Percentiles rank a stretch among this genome's conserved stretches.
Conservation (phyloP, 1,140 invertebrate genomes). For the Cataglyphis hispanica region DNA sequence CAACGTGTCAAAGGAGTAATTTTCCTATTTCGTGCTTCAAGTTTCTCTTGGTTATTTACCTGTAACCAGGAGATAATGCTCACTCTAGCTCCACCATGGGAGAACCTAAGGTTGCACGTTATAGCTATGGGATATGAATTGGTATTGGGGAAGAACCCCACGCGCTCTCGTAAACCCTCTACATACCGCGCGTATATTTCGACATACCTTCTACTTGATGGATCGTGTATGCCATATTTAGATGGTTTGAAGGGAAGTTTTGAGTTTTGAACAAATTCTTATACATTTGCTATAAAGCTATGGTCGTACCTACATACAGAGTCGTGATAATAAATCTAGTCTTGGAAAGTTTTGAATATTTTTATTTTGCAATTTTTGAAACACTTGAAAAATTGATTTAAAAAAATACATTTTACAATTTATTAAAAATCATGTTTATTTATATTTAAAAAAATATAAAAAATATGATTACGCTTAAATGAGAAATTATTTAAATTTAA, state of each 20-base stretch:
- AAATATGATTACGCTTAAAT: not conserved
- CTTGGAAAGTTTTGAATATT: not conserved
- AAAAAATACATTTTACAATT: not conserved
- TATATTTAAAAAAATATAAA: too few relatives aligned
- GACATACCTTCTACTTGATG: constrained; percentile 29
- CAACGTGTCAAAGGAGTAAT: constrained; percentile 69
- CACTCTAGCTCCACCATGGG: not conserved
- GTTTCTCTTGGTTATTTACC: constrained; percentile 58
- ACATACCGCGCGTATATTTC: constrained; percentile 24
- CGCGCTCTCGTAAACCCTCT: constrained; percentile 17
- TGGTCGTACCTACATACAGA: not conserved
- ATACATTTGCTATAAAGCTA: not conserved
- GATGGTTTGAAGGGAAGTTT: not conserved
- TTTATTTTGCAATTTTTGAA: not conserved
- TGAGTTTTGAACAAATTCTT: constrained; percentile 9
- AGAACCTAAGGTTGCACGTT: constrained; percentile 16
- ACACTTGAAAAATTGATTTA: not conserved
- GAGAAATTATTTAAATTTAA: not conserved
- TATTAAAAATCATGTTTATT: not conserved
- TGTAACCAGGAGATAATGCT: constrained; percentile 60
- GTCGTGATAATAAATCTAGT: not conserved
- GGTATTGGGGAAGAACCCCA: not conserved
- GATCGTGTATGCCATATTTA: constrained; percentile 25
- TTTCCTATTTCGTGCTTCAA: constrained; percentile 62
- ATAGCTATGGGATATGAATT: constrained; percentile 10